These are phyloP conservation scores for Plecotus auritus DNA, from an alignment of 2,113 vertebrate genomes.

Conservation along the genomic window DNA sequence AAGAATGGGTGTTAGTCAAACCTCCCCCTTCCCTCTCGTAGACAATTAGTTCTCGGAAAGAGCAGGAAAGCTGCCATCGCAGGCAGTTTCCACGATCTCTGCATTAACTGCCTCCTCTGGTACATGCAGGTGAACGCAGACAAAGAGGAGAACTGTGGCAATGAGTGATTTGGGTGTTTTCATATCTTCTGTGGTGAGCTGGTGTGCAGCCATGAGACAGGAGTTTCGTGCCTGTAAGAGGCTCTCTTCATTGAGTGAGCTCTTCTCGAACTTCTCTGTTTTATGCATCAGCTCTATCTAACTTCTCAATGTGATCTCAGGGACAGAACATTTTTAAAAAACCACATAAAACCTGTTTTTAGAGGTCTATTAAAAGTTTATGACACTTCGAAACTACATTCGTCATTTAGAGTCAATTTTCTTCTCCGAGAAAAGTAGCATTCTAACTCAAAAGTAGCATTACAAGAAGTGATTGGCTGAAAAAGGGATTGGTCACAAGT, in stretches of 20 bases:
- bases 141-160: not conserved
- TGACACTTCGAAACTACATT: not conserved
- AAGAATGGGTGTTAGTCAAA: not conserved
- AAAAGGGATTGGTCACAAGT: not conserved
- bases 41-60: not conserved
- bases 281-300: not conserved
- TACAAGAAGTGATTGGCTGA: not conserved
- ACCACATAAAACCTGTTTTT: not conserved
- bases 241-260: not conserved
- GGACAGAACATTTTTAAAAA: not conserved
- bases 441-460: not conserved
- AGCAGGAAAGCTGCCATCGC: not conserved
- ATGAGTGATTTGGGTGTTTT: not conserved
- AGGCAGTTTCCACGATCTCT: not conserved
- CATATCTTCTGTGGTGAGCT: not conserved
- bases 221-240: not conserved
- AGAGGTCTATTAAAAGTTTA: not conserved
- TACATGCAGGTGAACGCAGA: not conserved
- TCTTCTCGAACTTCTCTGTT: not conserved
- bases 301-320: not conserved
- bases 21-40: not conserved
- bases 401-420: not conserved
- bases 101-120: not conserved
- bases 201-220: not conserved
- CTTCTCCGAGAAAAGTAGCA: not conserved